Evolutionary conservation across 2,888 invertebrate species (phyloP).

Genomic region (Gryllus longicercus): DNA sequence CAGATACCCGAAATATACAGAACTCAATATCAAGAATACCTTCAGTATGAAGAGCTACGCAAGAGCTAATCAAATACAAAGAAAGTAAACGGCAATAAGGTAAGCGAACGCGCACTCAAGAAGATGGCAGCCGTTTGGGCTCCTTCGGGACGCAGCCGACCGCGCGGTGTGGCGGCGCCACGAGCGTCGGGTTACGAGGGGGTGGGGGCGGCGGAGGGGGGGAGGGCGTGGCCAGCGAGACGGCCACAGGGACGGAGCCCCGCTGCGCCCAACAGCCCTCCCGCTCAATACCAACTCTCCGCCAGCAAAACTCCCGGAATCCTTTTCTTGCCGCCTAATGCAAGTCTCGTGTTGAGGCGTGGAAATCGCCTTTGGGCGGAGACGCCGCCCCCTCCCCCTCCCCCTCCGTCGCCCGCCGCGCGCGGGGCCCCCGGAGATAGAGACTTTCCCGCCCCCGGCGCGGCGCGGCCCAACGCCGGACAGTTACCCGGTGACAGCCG

Average conservation of each 20-base stretch:
- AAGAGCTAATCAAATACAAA: too few species aligned
- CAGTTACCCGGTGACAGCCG: background rate
- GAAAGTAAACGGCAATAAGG: too few species aligned
- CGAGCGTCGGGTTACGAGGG: too few species aligned
- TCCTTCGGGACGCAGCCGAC: too few species aligned
- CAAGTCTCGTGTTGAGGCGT: conserved; percentile 36
- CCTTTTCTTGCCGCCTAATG: conserved; percentile 35
- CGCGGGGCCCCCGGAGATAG: background rate
- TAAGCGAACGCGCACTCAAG: too few species aligned
- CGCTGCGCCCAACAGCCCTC: conserved; percentile 20
- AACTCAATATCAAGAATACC: too few species aligned
- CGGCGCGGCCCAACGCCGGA: background rate
- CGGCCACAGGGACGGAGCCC: background rate
- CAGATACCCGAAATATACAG: too few species aligned
- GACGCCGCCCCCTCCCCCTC: background rate
- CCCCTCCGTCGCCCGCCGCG: background rate
- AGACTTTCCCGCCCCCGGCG: background rate
- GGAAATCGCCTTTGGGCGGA: conserved; percentile 37
- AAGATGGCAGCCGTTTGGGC: too few species aligned
- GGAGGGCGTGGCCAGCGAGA: background rate
- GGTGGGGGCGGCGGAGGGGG: too few species aligned
- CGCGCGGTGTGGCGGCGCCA: too few species aligned
- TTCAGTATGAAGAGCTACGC: too few species aligned
- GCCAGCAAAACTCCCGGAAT: conserved; percentile 21
- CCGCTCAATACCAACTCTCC: conserved; percentile 18